Conservation (phyloP, 2,113 vertebrate species). For the Pogona vitticeps region DNA sequence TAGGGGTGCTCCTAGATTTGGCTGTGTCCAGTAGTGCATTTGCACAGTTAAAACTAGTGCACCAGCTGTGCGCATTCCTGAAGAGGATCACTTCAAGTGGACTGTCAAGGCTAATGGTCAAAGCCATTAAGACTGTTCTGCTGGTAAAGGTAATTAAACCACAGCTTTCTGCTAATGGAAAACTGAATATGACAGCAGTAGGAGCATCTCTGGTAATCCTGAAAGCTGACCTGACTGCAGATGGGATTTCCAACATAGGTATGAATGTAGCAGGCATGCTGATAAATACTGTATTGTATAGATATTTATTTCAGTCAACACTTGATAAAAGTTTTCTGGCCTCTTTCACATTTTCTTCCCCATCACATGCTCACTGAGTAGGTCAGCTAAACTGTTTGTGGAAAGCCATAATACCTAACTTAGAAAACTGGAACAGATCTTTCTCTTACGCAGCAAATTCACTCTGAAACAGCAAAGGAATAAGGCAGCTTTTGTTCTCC, state of each 20-base stretch:
- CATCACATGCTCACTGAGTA: conserved; percentile 41
- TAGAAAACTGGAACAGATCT: conserved; percentile 66
- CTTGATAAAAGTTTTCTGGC: conserved; percentile 44
- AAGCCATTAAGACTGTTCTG: background rate
- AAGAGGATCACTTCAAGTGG: background rate
- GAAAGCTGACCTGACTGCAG: background rate
- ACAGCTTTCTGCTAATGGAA: background rate
- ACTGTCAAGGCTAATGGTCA: background rate
- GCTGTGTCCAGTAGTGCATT: no score
- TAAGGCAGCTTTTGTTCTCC: conserved; percentile 58
- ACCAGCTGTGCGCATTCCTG: no score
- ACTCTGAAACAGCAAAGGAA: conserved; percentile 64
- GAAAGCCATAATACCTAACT: conserved; percentile 64
- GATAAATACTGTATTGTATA: background rate
- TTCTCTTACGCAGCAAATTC: conserved; percentile 59
- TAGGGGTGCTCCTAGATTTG: no score
- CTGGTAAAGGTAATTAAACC: background rate
- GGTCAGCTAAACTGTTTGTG: conserved; percentile 58
- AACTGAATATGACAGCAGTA: background rate
- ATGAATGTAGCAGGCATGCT: background rate
- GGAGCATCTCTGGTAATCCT: background rate
- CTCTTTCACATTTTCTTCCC: conserved; percentile 12
- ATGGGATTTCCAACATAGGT: background rate
- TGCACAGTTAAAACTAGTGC: no score
- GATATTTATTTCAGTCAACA: conserved; percentile 37